Percentiles rank a stretch among this genome's conserved stretches.
Evolutionary conservation across 2,797 vertebrate species (phyloP).

Genomic region (Cryptoblepharus egeriae): DNA sequence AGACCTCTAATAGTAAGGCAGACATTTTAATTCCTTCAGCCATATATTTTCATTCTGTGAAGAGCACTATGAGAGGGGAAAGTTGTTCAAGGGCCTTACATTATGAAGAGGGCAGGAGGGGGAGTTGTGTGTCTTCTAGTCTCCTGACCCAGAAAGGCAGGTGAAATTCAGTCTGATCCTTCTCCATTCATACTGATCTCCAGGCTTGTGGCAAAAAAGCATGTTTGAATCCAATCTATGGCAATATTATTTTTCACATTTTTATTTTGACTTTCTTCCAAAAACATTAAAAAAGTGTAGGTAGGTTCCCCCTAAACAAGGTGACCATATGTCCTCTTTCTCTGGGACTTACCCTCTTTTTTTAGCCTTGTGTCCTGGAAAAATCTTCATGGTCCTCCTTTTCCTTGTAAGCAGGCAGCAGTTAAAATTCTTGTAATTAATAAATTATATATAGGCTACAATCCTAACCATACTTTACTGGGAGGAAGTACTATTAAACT

Average conservation of each 20-base stretch:
- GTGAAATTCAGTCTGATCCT: neutral
- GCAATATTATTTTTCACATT: neutral
- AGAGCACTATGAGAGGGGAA: neutral
- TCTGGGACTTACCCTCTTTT: too few species aligned
- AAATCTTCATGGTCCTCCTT: too few species aligned
- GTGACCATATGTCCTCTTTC: too few species aligned
- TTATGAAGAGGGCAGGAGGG: neutral
- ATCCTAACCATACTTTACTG: too few species aligned
- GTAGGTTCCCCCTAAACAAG: neutral
- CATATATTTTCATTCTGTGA: slow-evolving; percentile 7
- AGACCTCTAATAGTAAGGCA: slow-evolving; percentile 83
- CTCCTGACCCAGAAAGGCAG: neutral
- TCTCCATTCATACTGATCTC: slow-evolving; percentile 11
- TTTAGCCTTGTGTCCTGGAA: too few species aligned
- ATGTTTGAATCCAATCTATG: neutral
- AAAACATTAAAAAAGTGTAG: neutral
- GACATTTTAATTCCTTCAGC: slow-evolving; percentile 13
- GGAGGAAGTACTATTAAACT: too few species aligned
- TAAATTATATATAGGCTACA: too few species aligned
- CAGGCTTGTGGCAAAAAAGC: neutral
- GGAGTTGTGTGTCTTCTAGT: neutral
- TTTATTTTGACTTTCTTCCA: neutral
- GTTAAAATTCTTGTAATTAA: too few species aligned
- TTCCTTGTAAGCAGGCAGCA: too few species aligned
- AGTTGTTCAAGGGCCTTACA: neutral